Evolutionary conservation across 53 echinoderm and acorn worm species (phyloP).

Genomic region (Luidia sarsii): DNA sequence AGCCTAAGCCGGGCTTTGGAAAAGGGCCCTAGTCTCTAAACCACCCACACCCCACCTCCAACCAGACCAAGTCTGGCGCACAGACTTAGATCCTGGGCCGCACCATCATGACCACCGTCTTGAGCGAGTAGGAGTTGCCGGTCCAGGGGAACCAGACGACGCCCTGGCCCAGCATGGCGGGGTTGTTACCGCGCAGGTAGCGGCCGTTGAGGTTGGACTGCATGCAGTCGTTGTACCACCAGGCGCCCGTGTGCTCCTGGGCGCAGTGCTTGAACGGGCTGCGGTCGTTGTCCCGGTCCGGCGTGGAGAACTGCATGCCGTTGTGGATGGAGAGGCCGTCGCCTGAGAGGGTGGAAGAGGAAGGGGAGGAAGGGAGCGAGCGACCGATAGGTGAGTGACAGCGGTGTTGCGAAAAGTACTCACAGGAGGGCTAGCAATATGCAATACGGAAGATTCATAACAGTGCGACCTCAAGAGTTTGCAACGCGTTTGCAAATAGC

Average conservation of each 20-base stretch:
- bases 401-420: too few species aligned
- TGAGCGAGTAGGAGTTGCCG: constrained; percentile 12
- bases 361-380: background rate
- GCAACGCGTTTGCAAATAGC: too few species aligned
- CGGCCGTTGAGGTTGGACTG: constrained; percentile 31
- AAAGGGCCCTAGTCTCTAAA: too few species aligned
- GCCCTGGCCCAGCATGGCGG: background rate
- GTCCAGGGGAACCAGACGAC: constrained; percentile 17
- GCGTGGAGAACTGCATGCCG: constrained; percentile 9
- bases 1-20: too few species aligned
- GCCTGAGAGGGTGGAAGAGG: background rate
- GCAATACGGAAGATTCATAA: too few species aligned
- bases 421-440: too few species aligned
- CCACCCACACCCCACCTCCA: too few species aligned
- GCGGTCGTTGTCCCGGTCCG: constrained; percentile 7
- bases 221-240: constrained; percentile 57
- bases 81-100: background rate
- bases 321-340: constrained; percentile 17
- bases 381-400: too few species aligned
- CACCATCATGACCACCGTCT: constrained; percentile 28
- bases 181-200: constrained; percentile 4
- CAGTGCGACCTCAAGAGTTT: too few species aligned
- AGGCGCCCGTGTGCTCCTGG: constrained; percentile 13
- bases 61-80: too few species aligned
- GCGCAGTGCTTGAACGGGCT: background rate